phyloP scores from a whole-genome alignment of 2,797 vertebrate species.

The Mormyrus proboscirostris region DNA sequence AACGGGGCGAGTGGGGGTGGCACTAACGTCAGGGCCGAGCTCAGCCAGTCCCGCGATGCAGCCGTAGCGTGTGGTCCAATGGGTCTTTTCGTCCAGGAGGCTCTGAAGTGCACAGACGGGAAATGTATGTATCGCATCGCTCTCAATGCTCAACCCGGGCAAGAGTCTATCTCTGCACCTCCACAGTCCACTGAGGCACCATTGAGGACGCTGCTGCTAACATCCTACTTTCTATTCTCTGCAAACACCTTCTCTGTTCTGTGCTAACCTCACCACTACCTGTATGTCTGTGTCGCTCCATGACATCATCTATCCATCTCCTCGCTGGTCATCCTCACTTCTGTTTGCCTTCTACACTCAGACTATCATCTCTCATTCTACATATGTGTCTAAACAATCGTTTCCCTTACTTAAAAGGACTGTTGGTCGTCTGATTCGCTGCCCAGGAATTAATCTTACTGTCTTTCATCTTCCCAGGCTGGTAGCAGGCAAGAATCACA shows the following conservation, averaged over 20 bases:
- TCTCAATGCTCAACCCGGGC: neutral
- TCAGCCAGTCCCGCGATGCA: slow-evolving; percentile 88
- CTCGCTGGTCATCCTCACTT: neutral
- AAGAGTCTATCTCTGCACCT: neutral
- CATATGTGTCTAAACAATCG: neutral
- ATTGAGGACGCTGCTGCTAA: neutral
- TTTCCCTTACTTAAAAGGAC: slow-evolving; percentile 51
- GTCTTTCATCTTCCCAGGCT: neutral
- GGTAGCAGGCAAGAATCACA: neutral
- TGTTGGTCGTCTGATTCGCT: neutral
- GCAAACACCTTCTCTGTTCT: neutral
- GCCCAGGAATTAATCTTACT: neutral
- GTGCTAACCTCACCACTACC: neutral
- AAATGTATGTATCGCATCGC: neutral
- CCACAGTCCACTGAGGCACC: neutral
- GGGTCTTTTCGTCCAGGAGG: slow-evolving; percentile 86
- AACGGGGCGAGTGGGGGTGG: neutral
- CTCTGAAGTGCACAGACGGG: slow-evolving; percentile 56
- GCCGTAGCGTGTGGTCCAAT: slow-evolving; percentile 72
- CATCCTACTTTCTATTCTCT: neutral
- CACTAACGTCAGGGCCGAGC: slow-evolving; percentile 79
- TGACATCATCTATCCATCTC: neutral
- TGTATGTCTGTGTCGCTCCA: neutral
- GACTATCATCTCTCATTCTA: neutral
- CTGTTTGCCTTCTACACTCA: neutral